Evolutionary conservation across 2,888 invertebrate genomes (phyloP).

Genomic region (Tortrix viridana): DNA sequence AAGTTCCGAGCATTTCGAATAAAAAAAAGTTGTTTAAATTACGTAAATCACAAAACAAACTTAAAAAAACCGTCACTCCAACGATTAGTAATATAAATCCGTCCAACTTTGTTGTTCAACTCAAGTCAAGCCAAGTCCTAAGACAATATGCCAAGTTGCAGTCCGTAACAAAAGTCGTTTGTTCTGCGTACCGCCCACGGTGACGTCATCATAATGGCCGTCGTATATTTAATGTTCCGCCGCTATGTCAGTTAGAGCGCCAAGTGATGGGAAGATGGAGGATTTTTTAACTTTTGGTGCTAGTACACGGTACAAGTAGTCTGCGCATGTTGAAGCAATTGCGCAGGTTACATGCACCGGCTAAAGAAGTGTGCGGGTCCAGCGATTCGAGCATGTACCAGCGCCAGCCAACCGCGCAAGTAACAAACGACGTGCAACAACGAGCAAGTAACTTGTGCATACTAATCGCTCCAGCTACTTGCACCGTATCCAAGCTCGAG

Average conservation of each 20-base stretch:
- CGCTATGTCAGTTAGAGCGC: slow-evolving; percentile 47
- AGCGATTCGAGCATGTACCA: too few species aligned
- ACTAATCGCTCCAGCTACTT: too few species aligned
- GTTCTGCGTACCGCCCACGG: slow-evolving; percentile 50
- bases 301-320: too few species aligned
- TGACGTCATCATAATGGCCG: slow-evolving; percentile 54
- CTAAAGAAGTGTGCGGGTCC: too few species aligned
- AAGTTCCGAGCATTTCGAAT: too few species aligned
- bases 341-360: too few species aligned
- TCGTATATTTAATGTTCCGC: slow-evolving; percentile 56
- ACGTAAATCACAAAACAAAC: too few species aligned
- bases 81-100: slow-evolving; percentile 7
- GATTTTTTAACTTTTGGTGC: neutral
- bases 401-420: too few species aligned
- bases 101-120: neutral
- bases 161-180: slow-evolving; percentile 56
- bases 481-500: too few species aligned
- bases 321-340: neutral
- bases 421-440: too few species aligned
- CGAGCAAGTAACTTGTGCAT: too few species aligned
- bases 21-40: too few species aligned
- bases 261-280: slow-evolving; percentile 6
- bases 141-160: slow-evolving; percentile 52
- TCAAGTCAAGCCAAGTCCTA: slow-evolving; percentile 32
- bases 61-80: neutral